Conservation (phyloP, 2,888 invertebrate species). For the Limulus polyphemus region DNA sequence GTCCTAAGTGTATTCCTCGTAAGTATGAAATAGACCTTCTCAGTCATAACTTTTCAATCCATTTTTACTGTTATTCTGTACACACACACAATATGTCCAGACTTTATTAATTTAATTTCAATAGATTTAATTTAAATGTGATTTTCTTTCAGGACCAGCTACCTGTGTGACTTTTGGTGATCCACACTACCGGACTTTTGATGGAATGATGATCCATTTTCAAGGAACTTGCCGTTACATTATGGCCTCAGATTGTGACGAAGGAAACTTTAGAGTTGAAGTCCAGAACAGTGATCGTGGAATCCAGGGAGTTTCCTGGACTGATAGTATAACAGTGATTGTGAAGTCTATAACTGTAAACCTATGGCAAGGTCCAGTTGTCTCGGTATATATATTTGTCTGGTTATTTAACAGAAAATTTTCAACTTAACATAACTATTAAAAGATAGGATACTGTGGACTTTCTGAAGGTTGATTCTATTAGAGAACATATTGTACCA, state of each 20-base stretch:
- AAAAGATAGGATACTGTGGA: neutral
- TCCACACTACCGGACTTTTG: constrained; percentile 84
- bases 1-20: constrained; percentile 53
- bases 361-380: constrained; percentile 13
- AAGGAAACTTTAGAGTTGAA: constrained; percentile 61
- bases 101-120: neutral
- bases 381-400: constrained; percentile 7
- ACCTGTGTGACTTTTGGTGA: constrained; percentile 21
- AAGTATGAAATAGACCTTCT: constrained; percentile 14
- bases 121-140: neutral
- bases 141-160: constrained; percentile 13
- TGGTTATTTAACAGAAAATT: no score
- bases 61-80: no score
- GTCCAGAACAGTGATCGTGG: constrained; percentile 81
- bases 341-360: constrained; percentile 15
- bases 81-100: no score
- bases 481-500: no score
- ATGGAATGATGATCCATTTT: constrained; percentile 84
- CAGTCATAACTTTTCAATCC: no score
- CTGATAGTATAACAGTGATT: constrained; percentile 34
- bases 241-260: constrained; percentile 63
- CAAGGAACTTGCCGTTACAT: constrained; percentile 85
- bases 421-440: neutral
- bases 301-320: constrained; percentile 37
- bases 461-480: neutral